Conservation (phyloP, 2,797 vertebrate species). For the Hydrophis major region DNA sequence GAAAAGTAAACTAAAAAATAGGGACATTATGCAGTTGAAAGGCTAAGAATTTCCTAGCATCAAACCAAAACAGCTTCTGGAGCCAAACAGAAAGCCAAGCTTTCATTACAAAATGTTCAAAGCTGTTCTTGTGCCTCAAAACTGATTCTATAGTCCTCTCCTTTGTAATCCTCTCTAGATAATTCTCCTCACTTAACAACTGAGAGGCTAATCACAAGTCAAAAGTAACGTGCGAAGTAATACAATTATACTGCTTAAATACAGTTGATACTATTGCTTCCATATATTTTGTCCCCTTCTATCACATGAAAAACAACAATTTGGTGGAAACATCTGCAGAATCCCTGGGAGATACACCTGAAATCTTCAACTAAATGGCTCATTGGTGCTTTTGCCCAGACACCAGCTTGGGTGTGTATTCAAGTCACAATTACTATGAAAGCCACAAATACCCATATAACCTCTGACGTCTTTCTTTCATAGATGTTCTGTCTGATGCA, state of each 20-base stretch:
- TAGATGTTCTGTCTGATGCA: neutral
- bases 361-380: neutral
- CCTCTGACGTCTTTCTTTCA: neutral
- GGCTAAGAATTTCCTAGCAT: neutral
- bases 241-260: neutral
- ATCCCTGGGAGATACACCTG: neutral
- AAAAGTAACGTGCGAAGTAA: neutral
- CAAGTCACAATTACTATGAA: neutral
- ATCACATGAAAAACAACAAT: neutral
- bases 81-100: neutral
- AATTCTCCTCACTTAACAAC: neutral
- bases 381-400: neutral
- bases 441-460: neutral
- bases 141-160: neutral
- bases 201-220: neutral
- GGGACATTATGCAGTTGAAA: neutral
- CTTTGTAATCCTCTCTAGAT: neutral
- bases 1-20: fast-evolving
- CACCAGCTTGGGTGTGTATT: neutral
- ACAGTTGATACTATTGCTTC: neutral
- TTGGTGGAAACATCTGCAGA: neutral
- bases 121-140: neutral
- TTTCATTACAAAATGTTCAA: neutral
- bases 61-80: neutral
- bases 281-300: neutral